Evolutionary conservation across 1,140 invertebrate genomes (phyloP).

Genomic region (Drusus annulatus): DNA sequence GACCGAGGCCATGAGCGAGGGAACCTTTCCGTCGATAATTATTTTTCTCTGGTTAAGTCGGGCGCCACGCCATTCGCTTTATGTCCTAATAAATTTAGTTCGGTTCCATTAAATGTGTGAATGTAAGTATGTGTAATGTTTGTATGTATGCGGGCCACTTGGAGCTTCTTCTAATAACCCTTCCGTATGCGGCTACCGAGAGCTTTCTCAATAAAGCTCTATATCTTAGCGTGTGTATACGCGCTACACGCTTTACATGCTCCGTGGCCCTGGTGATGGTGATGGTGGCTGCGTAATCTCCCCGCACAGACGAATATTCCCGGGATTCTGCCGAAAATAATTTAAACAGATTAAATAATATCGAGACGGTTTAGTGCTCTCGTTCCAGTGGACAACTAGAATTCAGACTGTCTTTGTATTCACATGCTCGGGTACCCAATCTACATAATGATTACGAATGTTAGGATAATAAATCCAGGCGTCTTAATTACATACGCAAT

Average conservation of each 20-base stretch:
- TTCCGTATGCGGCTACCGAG: conserved; percentile 15
- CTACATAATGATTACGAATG: too few species aligned
- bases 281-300: not conserved
- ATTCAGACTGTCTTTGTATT: too few species aligned
- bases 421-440: too few species aligned
- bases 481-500: too few species aligned
- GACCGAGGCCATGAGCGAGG: not conserved
- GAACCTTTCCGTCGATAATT: conserved; percentile 26
- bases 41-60: conserved; percentile 28
- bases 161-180: conserved; percentile 19
- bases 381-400: too few species aligned
- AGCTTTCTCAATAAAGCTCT: conserved; percentile 28
- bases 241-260: not conserved
- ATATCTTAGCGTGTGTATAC: not conserved
- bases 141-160: conserved; percentile 4
- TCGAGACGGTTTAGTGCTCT: too few species aligned
- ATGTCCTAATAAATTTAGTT: conserved; percentile 35
- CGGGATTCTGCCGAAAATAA: not conserved
- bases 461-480: too few species aligned
- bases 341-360: conserved; percentile 2
- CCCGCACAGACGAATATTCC: not conserved
- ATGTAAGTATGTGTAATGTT: not conserved
- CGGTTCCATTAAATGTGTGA: conserved; percentile 34
- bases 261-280: not conserved
- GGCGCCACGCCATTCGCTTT: conserved; percentile 23